These are phyloP conservation scores for Megalonaias nervosa DNA, from an alignment of 1,140 invertebrate species.

Conservation along the genomic window DNA sequence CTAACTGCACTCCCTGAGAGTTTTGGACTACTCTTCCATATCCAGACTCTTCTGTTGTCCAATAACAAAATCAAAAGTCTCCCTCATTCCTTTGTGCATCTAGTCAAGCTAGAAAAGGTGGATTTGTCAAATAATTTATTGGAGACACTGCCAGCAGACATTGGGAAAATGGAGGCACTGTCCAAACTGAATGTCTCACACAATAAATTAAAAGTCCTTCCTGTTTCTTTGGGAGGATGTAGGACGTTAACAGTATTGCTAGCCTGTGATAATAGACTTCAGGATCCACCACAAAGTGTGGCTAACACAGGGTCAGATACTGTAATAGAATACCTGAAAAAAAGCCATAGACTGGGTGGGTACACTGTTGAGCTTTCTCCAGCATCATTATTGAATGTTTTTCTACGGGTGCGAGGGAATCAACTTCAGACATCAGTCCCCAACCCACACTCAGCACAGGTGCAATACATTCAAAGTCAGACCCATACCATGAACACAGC, in stretches of 20 bases:
- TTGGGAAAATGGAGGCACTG: conserved; percentile 65
- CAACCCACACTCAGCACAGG: conserved; percentile 68
- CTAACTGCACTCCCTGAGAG: conserved; percentile 64
- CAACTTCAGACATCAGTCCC: conserved; percentile 59
- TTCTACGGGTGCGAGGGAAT: conserved; percentile 65
- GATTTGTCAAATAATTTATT: conserved; percentile 70
- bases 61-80: conserved; percentile 62
- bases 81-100: conserved; percentile 60
- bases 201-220: conserved; percentile 66
- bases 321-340: conserved; percentile 61
- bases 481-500: conserved; percentile 70
- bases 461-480: conserved; percentile 70
- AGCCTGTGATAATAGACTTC: conserved; percentile 60
- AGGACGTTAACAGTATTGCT: conserved; percentile 59
- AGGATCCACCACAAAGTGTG: conserved; percentile 63
- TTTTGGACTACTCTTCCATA: conserved; percentile 69
- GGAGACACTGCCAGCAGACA: conserved; percentile 58
- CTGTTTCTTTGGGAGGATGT: conserved; percentile 62
- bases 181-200: conserved; percentile 65
- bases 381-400: conserved; percentile 54
- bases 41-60: conserved; percentile 58
- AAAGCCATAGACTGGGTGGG: conserved; percentile 48
- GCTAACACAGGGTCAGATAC: conserved; percentile 67
- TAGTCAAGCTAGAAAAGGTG: conserved; percentile 67
- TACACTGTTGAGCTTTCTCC: conserved; percentile 22